phyloP scores from a whole-genome alignment of 2,113 vertebrate species.

The Crypturellus undulatus region DNA sequence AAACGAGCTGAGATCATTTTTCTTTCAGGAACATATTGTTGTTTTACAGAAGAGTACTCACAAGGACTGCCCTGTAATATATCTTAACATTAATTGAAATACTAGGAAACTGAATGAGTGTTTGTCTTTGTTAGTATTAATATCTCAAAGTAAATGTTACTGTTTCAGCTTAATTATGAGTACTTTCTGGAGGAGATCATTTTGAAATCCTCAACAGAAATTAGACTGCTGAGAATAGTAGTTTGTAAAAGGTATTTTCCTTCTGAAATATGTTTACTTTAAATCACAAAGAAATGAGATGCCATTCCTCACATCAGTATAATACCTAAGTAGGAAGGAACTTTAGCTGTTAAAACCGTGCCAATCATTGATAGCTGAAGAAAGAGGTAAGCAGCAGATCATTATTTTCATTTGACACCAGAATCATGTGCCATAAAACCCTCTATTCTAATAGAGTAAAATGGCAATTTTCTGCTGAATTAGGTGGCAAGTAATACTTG shows the following conservation, averaged over 20 bases:
- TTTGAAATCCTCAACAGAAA: neutral
- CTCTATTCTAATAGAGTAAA: neutral
- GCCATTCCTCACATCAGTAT: neutral
- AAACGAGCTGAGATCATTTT: neutral
- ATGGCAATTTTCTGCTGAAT: neutral
- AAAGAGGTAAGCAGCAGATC: neutral
- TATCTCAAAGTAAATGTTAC: slow-evolving; percentile 12
- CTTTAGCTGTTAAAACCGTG: neutral
- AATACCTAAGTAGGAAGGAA: neutral
- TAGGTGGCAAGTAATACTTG: neutral
- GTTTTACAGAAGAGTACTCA: neutral
- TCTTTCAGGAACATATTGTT: neutral
- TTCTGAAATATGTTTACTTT: neutral
- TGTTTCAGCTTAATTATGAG: neutral
- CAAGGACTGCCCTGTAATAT: neutral
- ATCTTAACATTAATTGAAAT: slow-evolving; percentile 1
- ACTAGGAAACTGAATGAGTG: neutral
- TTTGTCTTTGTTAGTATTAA: neutral
- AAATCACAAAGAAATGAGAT: neutral
- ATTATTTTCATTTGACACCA: neutral
- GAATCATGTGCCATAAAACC: neutral
- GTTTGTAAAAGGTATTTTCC: rapidly evolving
- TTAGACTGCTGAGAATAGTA: neutral
- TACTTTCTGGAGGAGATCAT: neutral
- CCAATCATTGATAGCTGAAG: neutral